These are phyloP conservation scores for Acanthochromis polyacanthus DNA, from an alignment of 2,113 vertebrate species.

Conservation along the genomic window DNA sequence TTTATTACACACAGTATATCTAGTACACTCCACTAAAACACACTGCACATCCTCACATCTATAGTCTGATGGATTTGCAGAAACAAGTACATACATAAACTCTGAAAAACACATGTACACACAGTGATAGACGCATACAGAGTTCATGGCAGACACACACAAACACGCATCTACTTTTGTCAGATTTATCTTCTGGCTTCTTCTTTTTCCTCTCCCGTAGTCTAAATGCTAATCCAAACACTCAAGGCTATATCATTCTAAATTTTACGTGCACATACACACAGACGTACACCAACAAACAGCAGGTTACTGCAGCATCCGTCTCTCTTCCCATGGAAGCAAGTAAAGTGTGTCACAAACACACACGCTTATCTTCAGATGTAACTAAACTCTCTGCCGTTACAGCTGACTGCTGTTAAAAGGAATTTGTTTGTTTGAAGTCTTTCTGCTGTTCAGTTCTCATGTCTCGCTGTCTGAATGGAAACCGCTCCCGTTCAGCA, in stretches of 20 bases:
- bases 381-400: constrained; percentile 23
- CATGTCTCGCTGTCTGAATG: not conserved
- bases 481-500: constrained; percentile 12
- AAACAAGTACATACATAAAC: not conserved
- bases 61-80: not conserved
- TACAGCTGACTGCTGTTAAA: constrained; percentile 24
- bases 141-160: not conserved
- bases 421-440: constrained; percentile 50
- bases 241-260: not conserved
- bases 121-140: not conserved
- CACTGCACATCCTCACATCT: not conserved
- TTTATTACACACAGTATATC: not conserved
- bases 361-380: constrained; percentile 21
- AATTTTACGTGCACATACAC: not conserved
- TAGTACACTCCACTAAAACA: not conserved
- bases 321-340: not conserved
- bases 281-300: not conserved
- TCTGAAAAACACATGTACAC: not conserved
- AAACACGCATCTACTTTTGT: not conserved
- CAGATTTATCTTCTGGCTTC: constrained; percentile 12
- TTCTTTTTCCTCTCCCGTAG: not conserved
- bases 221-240: constrained; percentile 48
- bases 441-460: constrained; percentile 10
- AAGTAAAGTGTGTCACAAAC: not conserved
- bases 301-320: not conserved